Percentiles rank a stretch among this genome's conserved stretches.
These are phyloP conservation scores for Neolamprologus tretocephalus DNA, from an alignment of 2,113 vertebrate genomes.

Conservation along the genomic window DNA sequence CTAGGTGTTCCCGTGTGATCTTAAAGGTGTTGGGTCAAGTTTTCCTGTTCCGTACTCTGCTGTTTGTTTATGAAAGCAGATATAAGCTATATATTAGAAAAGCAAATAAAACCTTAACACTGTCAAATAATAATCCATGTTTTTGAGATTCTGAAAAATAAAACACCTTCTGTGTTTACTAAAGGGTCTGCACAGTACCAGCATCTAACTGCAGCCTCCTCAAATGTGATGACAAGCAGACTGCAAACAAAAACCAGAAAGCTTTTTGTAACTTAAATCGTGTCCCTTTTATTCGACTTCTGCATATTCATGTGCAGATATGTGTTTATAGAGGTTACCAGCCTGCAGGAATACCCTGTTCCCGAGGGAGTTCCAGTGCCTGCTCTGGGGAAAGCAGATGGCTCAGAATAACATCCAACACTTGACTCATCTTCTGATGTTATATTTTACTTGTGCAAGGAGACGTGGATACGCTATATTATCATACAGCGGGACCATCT, in stretches of 20 bases:
- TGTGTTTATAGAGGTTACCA: neutral
- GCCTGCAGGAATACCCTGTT: neutral
- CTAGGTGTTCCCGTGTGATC: neutral
- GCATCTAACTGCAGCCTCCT: neutral
- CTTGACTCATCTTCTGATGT: neutral
- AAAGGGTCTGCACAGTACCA: neutral
- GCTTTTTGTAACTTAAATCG: neutral
- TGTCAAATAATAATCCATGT: neutral
- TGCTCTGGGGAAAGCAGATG: neutral
- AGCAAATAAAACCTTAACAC: fast-evolving
- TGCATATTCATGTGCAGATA: neutral
- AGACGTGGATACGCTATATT: neutral
- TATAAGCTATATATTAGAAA: neutral
- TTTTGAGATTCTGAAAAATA: neutral
- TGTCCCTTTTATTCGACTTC: fast-evolving
- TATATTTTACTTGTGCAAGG: neutral
- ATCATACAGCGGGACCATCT: fast-evolving
- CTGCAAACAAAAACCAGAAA: neutral
- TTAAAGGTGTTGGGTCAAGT: neutral
- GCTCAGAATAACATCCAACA: neutral
- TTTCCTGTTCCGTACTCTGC: neutral
- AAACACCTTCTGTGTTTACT: neutral
- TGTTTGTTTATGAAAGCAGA: neutral
- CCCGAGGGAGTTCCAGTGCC: neutral
- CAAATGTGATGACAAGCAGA: neutral